Percentiles rank a stretch among this genome's conserved stretches.
These are phyloP conservation scores for Diadophis punctatus DNA, from an alignment of 2,113 vertebrate genomes.

Conservation along the genomic window DNA sequence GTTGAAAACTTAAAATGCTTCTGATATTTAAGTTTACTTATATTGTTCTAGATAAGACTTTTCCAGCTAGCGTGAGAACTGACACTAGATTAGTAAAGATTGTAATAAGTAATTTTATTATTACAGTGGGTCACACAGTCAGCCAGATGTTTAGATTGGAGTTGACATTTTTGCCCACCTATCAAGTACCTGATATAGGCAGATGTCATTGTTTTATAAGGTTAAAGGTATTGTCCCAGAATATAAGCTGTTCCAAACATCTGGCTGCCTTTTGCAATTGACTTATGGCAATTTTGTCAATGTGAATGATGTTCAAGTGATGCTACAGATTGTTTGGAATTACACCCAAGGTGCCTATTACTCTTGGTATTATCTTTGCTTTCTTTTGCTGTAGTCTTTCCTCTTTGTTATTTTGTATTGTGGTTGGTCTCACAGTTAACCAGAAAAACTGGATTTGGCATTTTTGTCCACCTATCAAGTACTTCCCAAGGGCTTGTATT, in stretches of 20 bases:
- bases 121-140: not conserved
- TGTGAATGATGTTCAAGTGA: not conserved
- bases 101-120: not conserved
- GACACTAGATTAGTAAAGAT: not conserved
- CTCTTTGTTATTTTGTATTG: not conserved
- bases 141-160: not conserved
- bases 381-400: not conserved
- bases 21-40: not conserved
- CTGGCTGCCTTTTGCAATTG: not conserved
- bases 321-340: not conserved
- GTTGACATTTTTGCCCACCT: not conserved
- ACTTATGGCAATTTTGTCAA: not conserved
- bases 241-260: not conserved
- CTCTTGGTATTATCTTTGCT: not conserved
- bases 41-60: not conserved
- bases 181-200: not conserved
- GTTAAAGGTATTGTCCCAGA: not conserved
- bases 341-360: not conserved
- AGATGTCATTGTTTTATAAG: not conserved
- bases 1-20: not conserved
- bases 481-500: not conserved
- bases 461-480: not conserved
- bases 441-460: not conserved
- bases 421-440: not conserved
- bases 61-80: not conserved